Evolutionary conservation across 2,797 vertebrate genomes (phyloP), one percentile per base, ranked within the genome.

Genomic region (Enteromius afrohamiltoni): DNA sequence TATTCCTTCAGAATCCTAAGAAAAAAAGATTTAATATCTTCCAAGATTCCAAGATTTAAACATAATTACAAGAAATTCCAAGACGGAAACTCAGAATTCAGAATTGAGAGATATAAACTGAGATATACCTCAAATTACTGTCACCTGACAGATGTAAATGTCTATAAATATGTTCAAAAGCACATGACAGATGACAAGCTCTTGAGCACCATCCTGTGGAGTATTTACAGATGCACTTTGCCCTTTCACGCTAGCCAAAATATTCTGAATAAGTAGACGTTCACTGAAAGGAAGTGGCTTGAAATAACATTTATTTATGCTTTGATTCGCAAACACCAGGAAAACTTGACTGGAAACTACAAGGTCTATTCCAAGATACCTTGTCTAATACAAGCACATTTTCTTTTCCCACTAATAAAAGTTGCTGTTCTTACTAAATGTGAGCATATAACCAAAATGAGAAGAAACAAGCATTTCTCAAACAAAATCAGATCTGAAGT

Each of bases 301-400:
- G 74, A 77, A 77, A 77, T 77, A 77, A 77, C 74, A 62, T 81
- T 73, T 62, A 62, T 73, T 73, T 81, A 31, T 60, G 29, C 53
- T 34, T 47, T 73, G 68, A 71, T 62, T 71, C 0, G 16, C 64
- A 64, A 68, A 21, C 47, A 68, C 21, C 10, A 42, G 51, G 67
- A 60, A 80, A 80, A 69, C 37, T 68, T 53, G 21, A 76, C 53
- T 76, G 74, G 74, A 76, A 76, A 60, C 74, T 76, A 23, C 74
- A 58, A 42, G 69, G 2, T 74, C 53, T n/a, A 49, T 62, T 80
- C 26, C 55, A 62, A 34, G 16, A 70, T 55, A 55, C 47, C 64
- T 6, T 40, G 31, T 40, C 14, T 60, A 65, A 31, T 34, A 73
- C 55, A 74, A 53, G 31, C n/a, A 60, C 29, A 23, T 19, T 76